phyloP scores from a whole-genome alignment of 2,888 invertebrate species.

The Dromius quadrimaculatus region DNA sequence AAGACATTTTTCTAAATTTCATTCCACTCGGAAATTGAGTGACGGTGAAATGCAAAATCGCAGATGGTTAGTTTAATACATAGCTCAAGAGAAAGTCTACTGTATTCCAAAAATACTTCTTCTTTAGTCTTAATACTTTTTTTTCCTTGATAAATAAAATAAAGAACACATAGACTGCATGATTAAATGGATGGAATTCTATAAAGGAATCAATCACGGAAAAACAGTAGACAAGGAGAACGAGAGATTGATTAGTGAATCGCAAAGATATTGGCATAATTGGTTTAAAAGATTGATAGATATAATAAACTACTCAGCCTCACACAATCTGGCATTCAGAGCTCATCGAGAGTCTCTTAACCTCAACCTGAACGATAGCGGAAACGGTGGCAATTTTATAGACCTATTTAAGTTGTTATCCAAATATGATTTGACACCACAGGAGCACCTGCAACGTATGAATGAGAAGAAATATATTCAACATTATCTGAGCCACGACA shows the following conservation, averaged over 20 bases:
- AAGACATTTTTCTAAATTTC: slow-evolving; percentile 49
- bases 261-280: slow-evolving; percentile 42
- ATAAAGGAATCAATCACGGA: slow-evolving; percentile 54
- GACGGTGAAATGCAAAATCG: slow-evolving; percentile 55
- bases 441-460: neutral
- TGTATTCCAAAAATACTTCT: slow-evolving; percentile 54
- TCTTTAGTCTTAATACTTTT: slow-evolving; percentile 53
- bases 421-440: slow-evolving; percentile 1
- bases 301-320: slow-evolving; percentile 43
- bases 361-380: slow-evolving; percentile 9
- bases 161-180: slow-evolving; percentile 47
- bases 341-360: slow-evolving; percentile 52
- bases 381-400: slow-evolving; percentile 45
- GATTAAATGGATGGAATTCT: slow-evolving; percentile 43
- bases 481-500: neutral
- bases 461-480: neutral
- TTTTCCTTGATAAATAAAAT: slow-evolving; percentile 52
- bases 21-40: slow-evolving; percentile 55
- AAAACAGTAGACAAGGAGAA: slow-evolving; percentile 47
- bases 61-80: too few species aligned
- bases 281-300: slow-evolving; percentile 41
- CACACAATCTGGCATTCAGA: slow-evolving; percentile 30
- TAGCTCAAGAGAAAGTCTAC: slow-evolving; percentile 53
- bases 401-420: slow-evolving; percentile 48
- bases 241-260: slow-evolving; percentile 38